Evolutionary conservation across 1,140 invertebrate species (phyloP), one percentile per base, ranked within the genome.

Genomic region (Muscidifurax raptorellus): DNA sequence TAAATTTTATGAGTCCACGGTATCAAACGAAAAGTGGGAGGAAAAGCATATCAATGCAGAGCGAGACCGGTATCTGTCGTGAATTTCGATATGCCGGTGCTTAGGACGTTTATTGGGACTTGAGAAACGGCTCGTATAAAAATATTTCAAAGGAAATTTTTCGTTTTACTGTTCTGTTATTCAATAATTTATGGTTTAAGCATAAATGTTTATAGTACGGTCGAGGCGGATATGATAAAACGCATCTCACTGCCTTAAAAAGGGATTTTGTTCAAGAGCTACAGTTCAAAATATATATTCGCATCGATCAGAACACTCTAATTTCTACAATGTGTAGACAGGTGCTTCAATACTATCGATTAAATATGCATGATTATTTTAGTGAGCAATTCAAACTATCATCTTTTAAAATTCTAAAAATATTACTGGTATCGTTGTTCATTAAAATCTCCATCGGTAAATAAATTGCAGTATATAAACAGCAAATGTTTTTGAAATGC

Each of bases 101-200:
- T 81, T 59, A 74, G 22, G 22, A 32, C 80, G 2, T 81, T 81
- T 81, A 81, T 81, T 81, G 67, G 10, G 28, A 47, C 44, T 81
- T 36, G 28, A 74, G 47, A 72, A 74, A 64, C 59, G 69, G 47
- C 28, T 74, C 67, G 5, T 79, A 25, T 81, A 52, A 59, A 32
- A 59, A 72, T 72, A 81, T 81, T 72, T 81, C 67, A 59, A 72
- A 74, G n/a, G 27, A 81, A 32, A 59, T 81, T 81, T 59, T 36
- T 10, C 7, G n/a, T 30, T 80, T 80, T 52, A 47, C 44, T 7
- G 27, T 25, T 47, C 69, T 67, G 52, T n/a, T 74, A 59, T 74
- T 74, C 22, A 74, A 74, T 81, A 59, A 81, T 2, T 74, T 81
- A 74, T 72, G 69, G 15, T 18, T 2, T 15, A 27, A 40, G 40